Evolutionary conservation across 2,888 invertebrate genomes (phyloP).

Genomic region (Agelastica alni): DNA sequence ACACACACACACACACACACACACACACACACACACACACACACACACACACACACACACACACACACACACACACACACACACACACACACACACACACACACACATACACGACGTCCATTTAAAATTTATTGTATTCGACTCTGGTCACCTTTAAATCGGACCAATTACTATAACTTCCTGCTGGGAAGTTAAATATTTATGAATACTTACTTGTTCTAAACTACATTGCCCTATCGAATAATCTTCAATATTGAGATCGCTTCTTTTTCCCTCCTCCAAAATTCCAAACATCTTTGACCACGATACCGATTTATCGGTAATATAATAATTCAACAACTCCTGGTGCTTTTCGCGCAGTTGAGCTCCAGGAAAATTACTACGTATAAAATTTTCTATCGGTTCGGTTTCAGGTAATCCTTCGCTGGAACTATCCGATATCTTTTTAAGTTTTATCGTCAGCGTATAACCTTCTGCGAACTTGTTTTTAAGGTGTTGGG

Average conservation of each 20-base stretch:
- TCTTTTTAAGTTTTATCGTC: conserved; percentile 54
- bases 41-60: too few relatives aligned
- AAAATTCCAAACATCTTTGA: conserved; percentile 77
- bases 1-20: too few relatives aligned
- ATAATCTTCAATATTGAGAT: conserved; percentile 73
- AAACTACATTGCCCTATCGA: conserved; percentile 81
- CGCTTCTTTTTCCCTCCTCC: conserved; percentile 59
- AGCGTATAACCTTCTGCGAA: conserved; percentile 66
- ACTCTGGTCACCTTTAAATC: too few relatives aligned
- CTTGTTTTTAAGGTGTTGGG: conserved; percentile 81
- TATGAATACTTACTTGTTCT: conserved; percentile 65
- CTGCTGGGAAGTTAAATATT: too few relatives aligned
- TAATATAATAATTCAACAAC: conserved; percentile 72
- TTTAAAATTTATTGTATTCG: too few relatives aligned
- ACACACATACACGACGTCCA: too few relatives aligned
- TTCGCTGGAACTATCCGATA: conserved; percentile 20
- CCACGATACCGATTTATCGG: conserved; percentile 66
- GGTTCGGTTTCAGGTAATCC: conserved; percentile 31
- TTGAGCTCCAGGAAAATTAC: conserved; percentile 48
- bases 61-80: too few relatives aligned
- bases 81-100: too few relatives aligned
- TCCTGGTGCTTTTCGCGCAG: conserved; percentile 73
- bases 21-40: too few relatives aligned
- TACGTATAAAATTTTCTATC: conserved; percentile 45
- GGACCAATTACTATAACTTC: too few relatives aligned